A percentile compares a stretch with the other conserved stretches of the same genome.
These are phyloP conservation scores for Petrosia ficiformis DNA, from an alignment of 37 sponge, comb jelly and placozoan genomes.

Conservation along the genomic window DNA sequence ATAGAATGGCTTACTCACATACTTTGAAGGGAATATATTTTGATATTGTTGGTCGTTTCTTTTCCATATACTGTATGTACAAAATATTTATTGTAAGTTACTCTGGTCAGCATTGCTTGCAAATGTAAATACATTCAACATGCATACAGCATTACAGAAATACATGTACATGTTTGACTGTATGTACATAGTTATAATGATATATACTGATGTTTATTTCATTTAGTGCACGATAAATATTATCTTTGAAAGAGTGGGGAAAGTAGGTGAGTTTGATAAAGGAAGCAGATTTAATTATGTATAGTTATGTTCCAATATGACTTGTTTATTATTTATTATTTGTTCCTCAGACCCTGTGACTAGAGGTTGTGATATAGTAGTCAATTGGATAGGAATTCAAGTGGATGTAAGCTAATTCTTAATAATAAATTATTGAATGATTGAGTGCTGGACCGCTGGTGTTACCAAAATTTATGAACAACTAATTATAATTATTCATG, in stretches of 20 bases:
- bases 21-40: slow-evolving; percentile 93
- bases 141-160: too few species aligned
- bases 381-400: slow-evolving; percentile 77
- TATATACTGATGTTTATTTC: neutral
- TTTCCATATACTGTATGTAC: slow-evolving; percentile 91
- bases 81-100: slow-evolving; percentile 90
- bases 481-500: too few species aligned
- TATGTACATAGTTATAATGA: neutral
- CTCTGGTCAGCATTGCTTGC: too few species aligned
- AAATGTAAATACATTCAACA: too few species aligned
- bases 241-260: slow-evolving; percentile 92
- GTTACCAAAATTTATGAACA: too few species aligned
- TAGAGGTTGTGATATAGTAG: slow-evolving; percentile 84
- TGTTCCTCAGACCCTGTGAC: slow-evolving; percentile 85
- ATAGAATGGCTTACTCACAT: slow-evolving; percentile 81
- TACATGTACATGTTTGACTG: too few species aligned
- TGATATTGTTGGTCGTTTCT: slow-evolving; percentile 93
- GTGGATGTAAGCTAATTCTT: slow-evolving; percentile 62
- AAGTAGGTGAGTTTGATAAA: slow-evolving; percentile 67
- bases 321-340: neutral
- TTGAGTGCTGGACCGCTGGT: too few species aligned
- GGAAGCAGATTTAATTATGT: neutral
- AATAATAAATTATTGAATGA: too few species aligned
- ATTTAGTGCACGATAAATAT: slow-evolving; percentile 89
- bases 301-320: neutral